Base-by-base conservation (phyloP, 1,140 invertebrate species). In the Pseudachorutes palmiensis region DNA sequence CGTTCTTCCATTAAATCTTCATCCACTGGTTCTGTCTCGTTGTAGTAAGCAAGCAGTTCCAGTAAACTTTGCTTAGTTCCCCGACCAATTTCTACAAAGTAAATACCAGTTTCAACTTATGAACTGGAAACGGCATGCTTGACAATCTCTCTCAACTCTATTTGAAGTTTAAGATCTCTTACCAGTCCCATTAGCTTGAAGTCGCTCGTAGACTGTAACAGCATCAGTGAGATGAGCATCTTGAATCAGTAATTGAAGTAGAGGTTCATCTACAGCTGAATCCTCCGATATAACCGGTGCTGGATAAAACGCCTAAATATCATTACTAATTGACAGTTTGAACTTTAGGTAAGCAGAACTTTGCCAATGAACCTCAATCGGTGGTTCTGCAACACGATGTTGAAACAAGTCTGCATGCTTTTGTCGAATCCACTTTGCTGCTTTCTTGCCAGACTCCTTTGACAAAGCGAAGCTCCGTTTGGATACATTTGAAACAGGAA, bases 401-500 rank as follows among this genome's bases (percentile, higher is more conserved):
- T 86, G 79, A 78, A 95, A 94, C 57, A 89, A 76, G 3, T 90
- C 82, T 1, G 85, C 76, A 79, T 91, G 88, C 75, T 93, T 80
- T 72, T 90, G 80, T 68, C 85, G 79, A 58, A 96, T 83, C 88
- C 89, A 97, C 66, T 85, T 83, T 1, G 92, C 92, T 51, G 92
- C 87, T 80, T 91, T 94, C 60, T 84, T 83, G 3, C 92, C 93
- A 29, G 91, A 84, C 77, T 94, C 92, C 76, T 88, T 86, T 2
- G 92, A 83, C 70, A 97, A 77, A 5, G 89, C 85, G 81, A 82
- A 94, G 0, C 81, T 79, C 70, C 91, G 77, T 79, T 92, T 89
- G 2, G 82, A 77, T 49, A 80, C 75, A 78, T 87, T 88, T n/a
- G 88, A 90, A 57, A 80, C 76, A n/a, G 92, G 92, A 72, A 88